Conservation (phyloP, 2,113 vertebrate species). For the Heterotis niloticus region DNA sequence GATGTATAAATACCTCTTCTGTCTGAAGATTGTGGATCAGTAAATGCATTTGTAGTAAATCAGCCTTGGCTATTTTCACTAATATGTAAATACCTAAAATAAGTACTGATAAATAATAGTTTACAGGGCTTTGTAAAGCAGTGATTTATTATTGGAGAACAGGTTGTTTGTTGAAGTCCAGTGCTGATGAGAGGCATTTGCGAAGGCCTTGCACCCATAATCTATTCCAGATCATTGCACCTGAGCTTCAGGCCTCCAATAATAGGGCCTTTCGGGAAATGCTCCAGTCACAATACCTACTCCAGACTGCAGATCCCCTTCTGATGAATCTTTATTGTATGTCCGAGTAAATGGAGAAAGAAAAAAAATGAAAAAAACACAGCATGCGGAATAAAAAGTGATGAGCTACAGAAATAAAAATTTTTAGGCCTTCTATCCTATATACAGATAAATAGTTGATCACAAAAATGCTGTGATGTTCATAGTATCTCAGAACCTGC, state of each 20-base stretch:
- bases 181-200: constrained; percentile 23
- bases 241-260: neutral
- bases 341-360: neutral
- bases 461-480: no score
- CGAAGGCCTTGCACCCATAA: neutral
- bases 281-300: neutral
- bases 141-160: constrained; percentile 23
- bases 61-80: neutral
- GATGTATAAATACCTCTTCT: neutral
- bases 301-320: no score
- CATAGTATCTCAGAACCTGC: no score
- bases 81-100: constrained; percentile 19
- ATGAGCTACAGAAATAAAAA: neutral
- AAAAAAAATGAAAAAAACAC: neutral
- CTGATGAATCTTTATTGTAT: neutral
- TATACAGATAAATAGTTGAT: neutral
- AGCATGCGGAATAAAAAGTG: neutral
- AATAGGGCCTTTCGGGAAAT: constrained; percentile 10
- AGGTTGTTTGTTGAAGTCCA: constrained; percentile 21
- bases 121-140: neutral
- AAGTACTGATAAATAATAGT: neutral
- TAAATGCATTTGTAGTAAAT: constrained; percentile 13
- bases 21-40: neutral
- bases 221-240: constrained; percentile 25
- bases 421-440: neutral